Evolutionary conservation across 2,888 invertebrate genomes (phyloP).

Genomic region (Plagodis dolabraria): DNA sequence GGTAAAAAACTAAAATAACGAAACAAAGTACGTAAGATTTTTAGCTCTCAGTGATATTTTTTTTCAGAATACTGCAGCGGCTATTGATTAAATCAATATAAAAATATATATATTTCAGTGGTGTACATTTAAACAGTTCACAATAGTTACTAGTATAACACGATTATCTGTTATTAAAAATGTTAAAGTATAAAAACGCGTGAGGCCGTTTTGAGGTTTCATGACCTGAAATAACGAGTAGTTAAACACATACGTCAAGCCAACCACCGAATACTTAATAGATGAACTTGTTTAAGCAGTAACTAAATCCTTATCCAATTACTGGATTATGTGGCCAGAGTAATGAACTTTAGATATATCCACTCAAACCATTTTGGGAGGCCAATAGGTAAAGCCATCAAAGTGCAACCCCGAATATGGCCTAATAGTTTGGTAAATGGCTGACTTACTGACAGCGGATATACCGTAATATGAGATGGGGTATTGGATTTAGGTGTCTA

Average conservation of each 20-base stretch:
- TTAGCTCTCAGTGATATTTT: too few relatives aligned
- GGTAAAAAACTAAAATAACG: too few relatives aligned
- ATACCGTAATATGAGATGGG: conserved; percentile 69
- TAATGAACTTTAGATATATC: conserved; percentile 76
- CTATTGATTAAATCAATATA: too few relatives aligned
- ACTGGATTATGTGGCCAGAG: conserved; percentile 71
- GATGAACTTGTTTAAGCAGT: conserved; percentile 48
- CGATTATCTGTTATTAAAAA: too few relatives aligned
- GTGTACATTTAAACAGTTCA: too few relatives aligned
- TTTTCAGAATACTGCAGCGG: too few relatives aligned
- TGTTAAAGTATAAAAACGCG: background rate
- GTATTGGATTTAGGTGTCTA: conserved; percentile 67
- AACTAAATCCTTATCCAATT: conserved; percentile 69
- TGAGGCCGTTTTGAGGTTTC: background rate
- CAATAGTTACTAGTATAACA: too few relatives aligned
- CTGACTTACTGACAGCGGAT: conserved; percentile 71
- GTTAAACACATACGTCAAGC: conserved; percentile 10
- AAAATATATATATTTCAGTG: too few relatives aligned
- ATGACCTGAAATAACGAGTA: background rate
- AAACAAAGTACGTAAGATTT: too few relatives aligned
- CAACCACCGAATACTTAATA: conserved; percentile 24
- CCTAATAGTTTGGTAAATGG: conserved; percentile 74
- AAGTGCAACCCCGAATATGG: conserved; percentile 80
- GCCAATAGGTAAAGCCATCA: conserved; percentile 76
- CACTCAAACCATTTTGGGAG: conserved; percentile 74